phyloP scores from a whole-genome alignment of 2,797 vertebrate genomes.

The Phylloscopus collybita region DNA sequence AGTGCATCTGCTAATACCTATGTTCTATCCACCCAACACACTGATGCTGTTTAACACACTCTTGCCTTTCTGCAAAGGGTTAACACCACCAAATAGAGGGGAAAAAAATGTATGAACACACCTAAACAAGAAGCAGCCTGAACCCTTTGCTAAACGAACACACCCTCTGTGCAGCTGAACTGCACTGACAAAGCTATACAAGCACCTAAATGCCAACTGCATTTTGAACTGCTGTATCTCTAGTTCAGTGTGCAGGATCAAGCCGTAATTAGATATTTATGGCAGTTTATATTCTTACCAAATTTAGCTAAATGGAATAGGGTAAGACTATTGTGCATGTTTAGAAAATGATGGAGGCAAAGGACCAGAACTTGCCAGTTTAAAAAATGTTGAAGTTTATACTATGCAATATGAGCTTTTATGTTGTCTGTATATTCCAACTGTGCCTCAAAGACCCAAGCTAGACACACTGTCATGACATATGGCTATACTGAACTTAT shows the following conservation, averaged over 20 bases:
- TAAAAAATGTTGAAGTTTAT: background rate
- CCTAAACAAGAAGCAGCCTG: background rate
- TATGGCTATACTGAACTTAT: background rate
- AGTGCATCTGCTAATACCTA: background rate
- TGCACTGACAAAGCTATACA: background rate
- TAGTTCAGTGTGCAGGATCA: background rate
- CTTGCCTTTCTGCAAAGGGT: background rate
- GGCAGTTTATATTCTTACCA: background rate
- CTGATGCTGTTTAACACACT: background rate
- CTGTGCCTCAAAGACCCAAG: background rate
- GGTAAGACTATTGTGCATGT: background rate
- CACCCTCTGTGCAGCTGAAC: background rate
- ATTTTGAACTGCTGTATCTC: background rate
- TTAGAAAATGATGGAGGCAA: background rate
- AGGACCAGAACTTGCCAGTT: background rate
- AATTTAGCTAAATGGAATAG: background rate
- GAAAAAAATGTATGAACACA: background rate
- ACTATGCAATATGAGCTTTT: background rate
- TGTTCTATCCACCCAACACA: background rate
- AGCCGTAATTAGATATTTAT: background rate
- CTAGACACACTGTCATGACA: background rate
- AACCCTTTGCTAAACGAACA: background rate
- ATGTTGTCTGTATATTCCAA: background rate
- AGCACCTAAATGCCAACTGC: background rate
- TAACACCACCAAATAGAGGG: background rate